phyloP scores from a whole-genome alignment of 2,888 invertebrate species.

The Chrysomela aeneicollis region DNA sequence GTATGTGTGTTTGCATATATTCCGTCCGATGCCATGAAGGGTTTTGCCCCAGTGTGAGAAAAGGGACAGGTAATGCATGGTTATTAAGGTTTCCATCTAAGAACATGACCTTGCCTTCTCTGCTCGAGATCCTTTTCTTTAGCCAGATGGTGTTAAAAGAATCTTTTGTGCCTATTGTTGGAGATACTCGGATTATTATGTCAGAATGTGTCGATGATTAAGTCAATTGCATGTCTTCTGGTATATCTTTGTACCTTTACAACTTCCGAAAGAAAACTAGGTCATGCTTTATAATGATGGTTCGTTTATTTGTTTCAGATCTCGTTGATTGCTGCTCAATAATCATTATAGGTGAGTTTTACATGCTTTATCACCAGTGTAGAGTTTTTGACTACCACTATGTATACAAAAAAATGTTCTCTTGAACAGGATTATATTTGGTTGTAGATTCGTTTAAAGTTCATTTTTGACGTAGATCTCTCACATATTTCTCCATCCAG shows the following conservation, averaged over 20 bases:
- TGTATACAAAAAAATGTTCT: too few species aligned
- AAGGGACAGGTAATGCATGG: constrained; percentile 29
- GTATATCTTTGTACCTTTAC: background rate
- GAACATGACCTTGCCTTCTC: constrained; percentile 29
- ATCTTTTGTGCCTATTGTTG: constrained; percentile 27
- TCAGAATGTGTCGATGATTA: background rate
- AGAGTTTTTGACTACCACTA: too few species aligned
- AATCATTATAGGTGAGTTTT: too few species aligned
- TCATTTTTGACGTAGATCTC: too few species aligned
- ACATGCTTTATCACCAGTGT: too few species aligned
- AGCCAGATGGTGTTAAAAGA: constrained; percentile 30
- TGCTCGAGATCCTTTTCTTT: constrained; percentile 26
- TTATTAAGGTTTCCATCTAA: constrained; percentile 4
- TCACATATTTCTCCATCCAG: too few species aligned
- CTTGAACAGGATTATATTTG: too few species aligned
- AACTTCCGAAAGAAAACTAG: background rate
- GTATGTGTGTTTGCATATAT: constrained; percentile 36
- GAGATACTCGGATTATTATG: constrained; percentile 17
- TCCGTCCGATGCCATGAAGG: constrained; percentile 20
- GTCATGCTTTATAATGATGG: background rate
- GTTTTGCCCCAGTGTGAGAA: constrained; percentile 31
- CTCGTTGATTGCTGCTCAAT: too few species aligned
- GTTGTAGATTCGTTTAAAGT: too few species aligned
- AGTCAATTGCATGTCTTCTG: background rate
- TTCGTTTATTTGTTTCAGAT: background rate